phyloP scores from a whole-genome alignment of 64 coral and sea anemone species.

The Pocillopora damicornis region DNA sequence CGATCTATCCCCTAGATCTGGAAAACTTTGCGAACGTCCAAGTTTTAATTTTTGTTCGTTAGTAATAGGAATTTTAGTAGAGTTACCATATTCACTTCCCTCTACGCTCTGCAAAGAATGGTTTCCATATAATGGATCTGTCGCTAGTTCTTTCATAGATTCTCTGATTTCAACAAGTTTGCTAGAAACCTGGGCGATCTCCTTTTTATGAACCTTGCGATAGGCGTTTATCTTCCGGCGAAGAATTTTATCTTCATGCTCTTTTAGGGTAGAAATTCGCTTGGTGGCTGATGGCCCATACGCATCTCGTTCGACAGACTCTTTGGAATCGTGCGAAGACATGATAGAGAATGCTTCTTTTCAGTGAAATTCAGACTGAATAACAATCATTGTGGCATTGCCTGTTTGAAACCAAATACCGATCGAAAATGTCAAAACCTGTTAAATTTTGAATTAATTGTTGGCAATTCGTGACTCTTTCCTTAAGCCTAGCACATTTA shows the following conservation, averaged over 20 bases:
- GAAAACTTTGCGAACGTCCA: constrained; percentile 10
- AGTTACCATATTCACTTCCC: background rate
- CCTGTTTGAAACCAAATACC: background rate
- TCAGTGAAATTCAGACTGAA: background rate
- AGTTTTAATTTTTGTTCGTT: constrained; percentile 6
- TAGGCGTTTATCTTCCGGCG: constrained; percentile 16
- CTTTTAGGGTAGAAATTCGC: constrained; percentile 21
- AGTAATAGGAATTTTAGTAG: background rate
- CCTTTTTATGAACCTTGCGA: constrained; percentile 24
- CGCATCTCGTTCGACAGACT: background rate
- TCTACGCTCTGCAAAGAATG: background rate
- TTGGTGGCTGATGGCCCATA: background rate
- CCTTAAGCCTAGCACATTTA: background rate
- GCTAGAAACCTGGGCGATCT: constrained; percentile 16
- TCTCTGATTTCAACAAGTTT: constrained; percentile 25
- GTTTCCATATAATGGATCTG: constrained; percentile 30
- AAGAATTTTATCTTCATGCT: constrained; percentile 1
- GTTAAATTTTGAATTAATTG: background rate
- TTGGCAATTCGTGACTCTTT: background rate
- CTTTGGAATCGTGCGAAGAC: background rate
- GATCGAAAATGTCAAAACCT: background rate
- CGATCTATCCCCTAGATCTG: background rate
- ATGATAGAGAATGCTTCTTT: background rate
- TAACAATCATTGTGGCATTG: background rate
- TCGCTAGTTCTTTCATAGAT: constrained; percentile 8